Percentiles rank a stretch among this genome's conserved stretches.
Evolutionary conservation across 2,113 vertebrate genomes (phyloP).

Genomic region (Halcyon senegalensis): DNA sequence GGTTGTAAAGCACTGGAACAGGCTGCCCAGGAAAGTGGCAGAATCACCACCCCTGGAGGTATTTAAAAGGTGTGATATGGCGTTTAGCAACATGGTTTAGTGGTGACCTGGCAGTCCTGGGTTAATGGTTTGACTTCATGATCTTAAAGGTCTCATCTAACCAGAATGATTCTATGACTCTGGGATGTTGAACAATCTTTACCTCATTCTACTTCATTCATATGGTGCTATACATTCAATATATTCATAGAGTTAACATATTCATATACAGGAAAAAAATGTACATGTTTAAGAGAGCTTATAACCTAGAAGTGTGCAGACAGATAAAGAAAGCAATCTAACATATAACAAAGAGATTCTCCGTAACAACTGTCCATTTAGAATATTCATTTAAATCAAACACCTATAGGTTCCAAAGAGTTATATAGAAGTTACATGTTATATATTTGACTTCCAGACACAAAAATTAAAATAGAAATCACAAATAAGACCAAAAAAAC

Average conservation of each 20-base stretch:
- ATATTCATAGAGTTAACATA: not conserved
- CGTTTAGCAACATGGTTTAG: too few relatives aligned
- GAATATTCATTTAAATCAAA: not conserved
- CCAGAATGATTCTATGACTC: too few relatives aligned
- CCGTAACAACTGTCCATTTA: not conserved
- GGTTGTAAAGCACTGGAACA: not conserved
- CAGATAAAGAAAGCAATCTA: not conserved
- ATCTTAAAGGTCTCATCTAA: too few relatives aligned
- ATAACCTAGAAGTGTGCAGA: not conserved
- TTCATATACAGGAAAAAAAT: not conserved
- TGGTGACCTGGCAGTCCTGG: too few relatives aligned
- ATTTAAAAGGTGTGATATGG: too few relatives aligned
- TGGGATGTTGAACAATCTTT: not conserved
- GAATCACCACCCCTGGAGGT: too few relatives aligned
- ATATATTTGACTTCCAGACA: not conserved
- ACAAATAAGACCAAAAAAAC: not conserved
- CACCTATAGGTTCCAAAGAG: not conserved
- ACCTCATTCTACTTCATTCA: not conserved
- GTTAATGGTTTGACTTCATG: too few relatives aligned
- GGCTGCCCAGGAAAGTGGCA: not conserved
- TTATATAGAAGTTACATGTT: not conserved
- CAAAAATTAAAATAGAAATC: not conserved
- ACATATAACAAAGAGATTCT: not conserved
- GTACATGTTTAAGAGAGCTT: not conserved
- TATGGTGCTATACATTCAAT: not conserved